phyloP scores from a whole-genome alignment of 2,113 vertebrate species.

The Lepus europaeus region DNA sequence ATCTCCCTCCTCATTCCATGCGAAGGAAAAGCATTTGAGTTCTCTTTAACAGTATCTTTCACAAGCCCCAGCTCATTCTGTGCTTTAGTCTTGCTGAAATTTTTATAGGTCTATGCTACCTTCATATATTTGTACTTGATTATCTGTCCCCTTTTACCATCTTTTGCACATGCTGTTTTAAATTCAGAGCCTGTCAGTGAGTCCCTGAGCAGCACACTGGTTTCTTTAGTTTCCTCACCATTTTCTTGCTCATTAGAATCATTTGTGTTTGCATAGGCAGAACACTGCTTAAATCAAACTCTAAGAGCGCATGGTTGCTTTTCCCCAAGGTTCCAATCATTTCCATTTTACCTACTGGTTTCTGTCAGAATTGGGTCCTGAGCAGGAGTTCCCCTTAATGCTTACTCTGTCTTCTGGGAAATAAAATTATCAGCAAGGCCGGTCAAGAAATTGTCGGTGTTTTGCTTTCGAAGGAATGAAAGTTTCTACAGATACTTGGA shows the following conservation, averaged over 20 bases:
- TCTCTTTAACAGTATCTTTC: constrained; percentile 21
- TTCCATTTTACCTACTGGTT: constrained; percentile 79
- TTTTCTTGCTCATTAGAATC: constrained; percentile 81
- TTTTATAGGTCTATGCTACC: constrained; percentile 35
- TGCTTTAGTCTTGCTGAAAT: constrained; percentile 41
- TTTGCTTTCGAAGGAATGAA: constrained; percentile 66
- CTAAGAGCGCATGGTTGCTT: constrained; percentile 66
- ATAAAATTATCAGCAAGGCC: constrained; percentile 75
- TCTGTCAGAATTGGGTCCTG: constrained; percentile 76
- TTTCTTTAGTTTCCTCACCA: constrained; percentile 71
- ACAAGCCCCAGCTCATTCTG: constrained; percentile 29
- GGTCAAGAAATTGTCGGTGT: constrained; percentile 74
- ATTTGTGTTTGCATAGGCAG: constrained; percentile 83
- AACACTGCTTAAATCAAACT: constrained; percentile 78
- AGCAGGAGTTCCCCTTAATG: constrained; percentile 67
- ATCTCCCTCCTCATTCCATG: constrained; percentile 25
- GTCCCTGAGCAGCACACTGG: constrained; percentile 57
- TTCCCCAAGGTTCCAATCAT: constrained; percentile 81
- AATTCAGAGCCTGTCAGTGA: constrained; percentile 73
- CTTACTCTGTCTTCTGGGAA: constrained; percentile 77
- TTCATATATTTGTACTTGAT: constrained; percentile 49
- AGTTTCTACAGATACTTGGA: constrained; percentile 68
- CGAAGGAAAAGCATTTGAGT: neutral
- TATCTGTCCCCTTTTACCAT: constrained; percentile 32
- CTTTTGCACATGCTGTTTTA: constrained; percentile 66